Percentiles rank a stretch among this genome's conserved stretches.
Evolutionary conservation across 2,888 invertebrate genomes (phyloP).

Genomic region (Platycheirus albimanus): DNA sequence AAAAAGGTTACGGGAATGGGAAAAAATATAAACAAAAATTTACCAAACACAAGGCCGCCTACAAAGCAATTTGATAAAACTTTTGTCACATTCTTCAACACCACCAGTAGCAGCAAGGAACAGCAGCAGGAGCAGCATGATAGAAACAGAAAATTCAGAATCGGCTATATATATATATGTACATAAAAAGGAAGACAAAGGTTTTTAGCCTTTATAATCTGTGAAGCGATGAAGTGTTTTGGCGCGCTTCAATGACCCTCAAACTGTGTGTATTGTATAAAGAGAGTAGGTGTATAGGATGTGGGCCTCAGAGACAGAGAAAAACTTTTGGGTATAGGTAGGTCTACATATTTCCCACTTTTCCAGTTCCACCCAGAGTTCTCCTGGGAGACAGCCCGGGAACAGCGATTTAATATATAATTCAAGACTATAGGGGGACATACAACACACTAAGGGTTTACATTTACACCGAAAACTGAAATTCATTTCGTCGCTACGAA

Average conservation of each 20-base stretch:
- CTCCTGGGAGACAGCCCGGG: not conserved
- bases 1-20: not conserved
- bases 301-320: slow-evolving; percentile 17
- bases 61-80: slow-evolving; percentile 44
- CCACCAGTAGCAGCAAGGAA: not conserved
- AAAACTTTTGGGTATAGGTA: slow-evolving; percentile 27
- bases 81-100: slow-evolving; percentile 54
- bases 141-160: slow-evolving; percentile 1
- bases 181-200: slow-evolving; percentile 29
- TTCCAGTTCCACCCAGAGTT: not conserved
- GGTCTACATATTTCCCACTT: not conserved
- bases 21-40: slow-evolving; percentile 17
- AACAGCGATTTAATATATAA: slow-evolving; percentile 64
- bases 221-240: slow-evolving; percentile 61
- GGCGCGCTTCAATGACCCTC: slow-evolving; percentile 58
- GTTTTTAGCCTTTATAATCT: slow-evolving; percentile 57
- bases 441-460: slow-evolving; percentile 5
- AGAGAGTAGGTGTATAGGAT: not conserved
- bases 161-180: no score
- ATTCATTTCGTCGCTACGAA: slow-evolving; percentile 54
- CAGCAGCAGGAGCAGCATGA: not conserved
- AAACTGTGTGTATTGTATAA: slow-evolving; percentile 9
- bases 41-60: slow-evolving; percentile 51
- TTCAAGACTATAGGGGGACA: slow-evolving; percentile 45
- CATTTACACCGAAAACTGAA: slow-evolving; percentile 41